Evolutionary conservation across 2,797 vertebrate species (phyloP), one percentile per base, ranked within the genome.

Genomic region (Anabas testudineus): DNA sequence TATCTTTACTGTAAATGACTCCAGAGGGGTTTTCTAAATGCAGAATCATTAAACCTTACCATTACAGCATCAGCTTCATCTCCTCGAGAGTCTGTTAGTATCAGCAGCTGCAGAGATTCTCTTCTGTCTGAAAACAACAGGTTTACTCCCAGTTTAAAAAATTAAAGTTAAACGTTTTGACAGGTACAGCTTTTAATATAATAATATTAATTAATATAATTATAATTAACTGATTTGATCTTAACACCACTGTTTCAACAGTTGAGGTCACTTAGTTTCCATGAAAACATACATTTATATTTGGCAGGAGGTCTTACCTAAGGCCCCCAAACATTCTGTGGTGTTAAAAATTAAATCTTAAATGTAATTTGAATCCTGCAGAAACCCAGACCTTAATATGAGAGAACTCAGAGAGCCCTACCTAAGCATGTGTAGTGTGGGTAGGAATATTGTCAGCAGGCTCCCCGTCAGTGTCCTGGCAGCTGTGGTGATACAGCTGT

Each of bases 21-120:
- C 45, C 10, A 5, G 10, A 55, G 62, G 48, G 48, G 24, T 54
- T 62, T 71, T 30, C 39, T 49, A n/a, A 46, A 72, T 59, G 51
- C 22, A 36, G 3, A 71, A 46, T 39, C 36, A 22, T 46, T 54
- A 66, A 74, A 41, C 0, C 6, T 54, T 37, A 9, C 21, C 22
- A 10, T 34, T n/a, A 21, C 48, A 55, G 52, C 61, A 37, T n/a
- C 41, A 36, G 42, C 58, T 28, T 57, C 47, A 58, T 34, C 13
- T 58, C 39, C 24, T 2, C 26, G 26, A 51, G n/a, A 32, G 41
- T 65, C 32, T 0, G 26, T 47, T 42, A 21, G 58, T 47, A 26
- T 10, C 36, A 15, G 30, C 30, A 18, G 30, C 6, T 51, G n/a
- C 56, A 56, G 32, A 61, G 16, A 26, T 26, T 19, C 32, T 28